Evolutionary conservation across 2,797 vertebrate species (phyloP).

Genomic region (Hypotaenidia philippensis): DNA sequence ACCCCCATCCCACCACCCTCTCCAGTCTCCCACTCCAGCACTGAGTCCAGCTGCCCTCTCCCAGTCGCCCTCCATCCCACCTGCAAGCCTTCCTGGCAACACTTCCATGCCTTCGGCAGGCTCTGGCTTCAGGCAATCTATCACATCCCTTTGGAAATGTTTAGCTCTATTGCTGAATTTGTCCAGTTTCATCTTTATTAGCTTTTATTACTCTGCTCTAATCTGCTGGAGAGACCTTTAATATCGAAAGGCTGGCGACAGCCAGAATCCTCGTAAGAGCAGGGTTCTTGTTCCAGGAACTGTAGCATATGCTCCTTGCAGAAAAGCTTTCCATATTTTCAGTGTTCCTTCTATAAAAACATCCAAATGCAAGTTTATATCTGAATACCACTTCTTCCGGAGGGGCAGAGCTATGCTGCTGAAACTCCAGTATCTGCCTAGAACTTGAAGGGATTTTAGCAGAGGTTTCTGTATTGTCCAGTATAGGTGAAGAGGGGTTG

Average conservation of each 20-base stretch:
- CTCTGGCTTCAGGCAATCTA: neutral
- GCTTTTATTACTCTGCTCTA: constrained; percentile 11
- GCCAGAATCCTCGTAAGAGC: neutral
- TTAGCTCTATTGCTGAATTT: constrained; percentile 9
- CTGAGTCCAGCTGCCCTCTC: neutral
- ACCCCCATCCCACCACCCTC: neutral
- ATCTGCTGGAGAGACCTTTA: constrained; percentile 38
- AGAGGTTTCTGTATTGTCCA: neutral
- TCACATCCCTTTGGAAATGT: neutral
- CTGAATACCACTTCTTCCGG: neutral
- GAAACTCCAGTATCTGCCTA: neutral
- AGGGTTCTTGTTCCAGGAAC: neutral
- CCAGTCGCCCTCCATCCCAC: neutral
- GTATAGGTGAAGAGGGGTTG: neutral
- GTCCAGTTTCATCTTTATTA: constrained; percentile 48
- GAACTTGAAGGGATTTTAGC: neutral
- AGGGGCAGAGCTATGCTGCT: neutral
- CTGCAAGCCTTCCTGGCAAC: neutral
- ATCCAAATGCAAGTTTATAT: neutral
- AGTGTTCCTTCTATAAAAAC: neutral
- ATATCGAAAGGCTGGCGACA: constrained; percentile 31
- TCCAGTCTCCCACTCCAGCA: neutral
- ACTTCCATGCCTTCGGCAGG: rapidly evolving
- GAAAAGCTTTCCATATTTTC: neutral
- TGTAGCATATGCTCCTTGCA: constrained; percentile 6